phyloP scores from a whole-genome alignment of 2,797 vertebrate genomes.

The Tympanoctomys barrerae region DNA sequence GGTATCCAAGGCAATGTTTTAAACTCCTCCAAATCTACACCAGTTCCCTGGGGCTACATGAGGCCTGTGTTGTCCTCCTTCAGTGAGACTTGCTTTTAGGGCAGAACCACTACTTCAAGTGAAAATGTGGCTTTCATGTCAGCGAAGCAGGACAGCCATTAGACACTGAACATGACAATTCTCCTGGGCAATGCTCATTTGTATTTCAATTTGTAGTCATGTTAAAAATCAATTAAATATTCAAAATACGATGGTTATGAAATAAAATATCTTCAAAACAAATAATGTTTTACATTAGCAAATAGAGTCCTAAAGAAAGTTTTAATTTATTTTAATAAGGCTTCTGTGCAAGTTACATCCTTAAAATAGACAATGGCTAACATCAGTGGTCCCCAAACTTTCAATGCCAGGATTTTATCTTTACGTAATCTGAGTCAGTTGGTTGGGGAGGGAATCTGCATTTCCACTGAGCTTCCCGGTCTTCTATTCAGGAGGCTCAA shows the following conservation, averaged over 20 bases:
- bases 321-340: conserved; percentile 8
- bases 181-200: background rate
- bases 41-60: background rate
- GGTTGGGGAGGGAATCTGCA: background rate
- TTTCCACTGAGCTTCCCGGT: background rate
- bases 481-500: background rate
- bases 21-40: background rate
- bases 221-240: background rate
- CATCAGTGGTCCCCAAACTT: background rate
- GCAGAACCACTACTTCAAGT: background rate
- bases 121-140: background rate
- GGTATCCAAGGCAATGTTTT: background rate
- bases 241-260: background rate
- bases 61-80: background rate
- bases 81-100: background rate
- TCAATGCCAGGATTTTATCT: background rate
- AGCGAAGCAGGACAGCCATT: background rate
- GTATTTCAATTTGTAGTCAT: background rate
- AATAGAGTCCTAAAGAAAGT: background rate
- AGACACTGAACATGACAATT: background rate
- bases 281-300: background rate
- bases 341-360: background rate
- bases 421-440: background rate
- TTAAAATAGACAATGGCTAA: background rate
- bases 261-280: background rate